Evolutionary conservation across 1,140 invertebrate species (phyloP), one percentile per base, ranked within the genome.

Genomic region (Drosophila nasuta): DNA sequence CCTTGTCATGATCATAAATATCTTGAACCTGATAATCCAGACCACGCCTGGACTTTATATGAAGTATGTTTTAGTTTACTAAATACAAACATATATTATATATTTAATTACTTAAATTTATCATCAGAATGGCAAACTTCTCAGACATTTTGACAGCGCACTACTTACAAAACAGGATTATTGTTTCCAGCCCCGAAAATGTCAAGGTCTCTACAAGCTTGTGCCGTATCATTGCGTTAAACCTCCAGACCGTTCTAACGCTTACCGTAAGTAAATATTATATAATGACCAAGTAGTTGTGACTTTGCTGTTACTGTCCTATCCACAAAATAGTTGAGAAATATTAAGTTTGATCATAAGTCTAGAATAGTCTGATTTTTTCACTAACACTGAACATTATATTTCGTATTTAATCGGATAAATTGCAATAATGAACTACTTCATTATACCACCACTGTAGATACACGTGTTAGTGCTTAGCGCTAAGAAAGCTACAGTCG

Each of bases 111-210:
- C 11, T 6, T 5, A 33, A n/a, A 45, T 17, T 0, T 5, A 4
- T 28, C n/a, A 20, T 25, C 41, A 91, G 79, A 82, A 91, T 38
- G 81, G 76, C 8, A 70, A 57, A 0, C 49, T 91, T 0, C 8
- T 57, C 1, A 69, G 74, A 0, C 43, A 56, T 5, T 7, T 4
- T 0, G 74, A 80, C 41, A 10, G 5, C 5, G 10, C 3, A 2
- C 3, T 8, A 8, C 51, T 54, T 54, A 35, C 51, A 1, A 54
- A 54, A n/a, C 0, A 30, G 28, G 51, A 54, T 4, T 54, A 54
- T 54, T 54, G 51, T 13, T 15, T 54, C 1, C 51, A 54, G 51
- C 51, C 51, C 1, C 28, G 15, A 1, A 7, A 54, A 8, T n/a
- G 35, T n/a, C 1, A 15, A 2, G 11, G 17, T 35, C 0, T 7